A percentile compares a stretch with the other conserved stretches of the same genome.
Evolutionary conservation across 2,797 vertebrate genomes (phyloP).

Genomic region (Eupleurogrammus muticus): DNA sequence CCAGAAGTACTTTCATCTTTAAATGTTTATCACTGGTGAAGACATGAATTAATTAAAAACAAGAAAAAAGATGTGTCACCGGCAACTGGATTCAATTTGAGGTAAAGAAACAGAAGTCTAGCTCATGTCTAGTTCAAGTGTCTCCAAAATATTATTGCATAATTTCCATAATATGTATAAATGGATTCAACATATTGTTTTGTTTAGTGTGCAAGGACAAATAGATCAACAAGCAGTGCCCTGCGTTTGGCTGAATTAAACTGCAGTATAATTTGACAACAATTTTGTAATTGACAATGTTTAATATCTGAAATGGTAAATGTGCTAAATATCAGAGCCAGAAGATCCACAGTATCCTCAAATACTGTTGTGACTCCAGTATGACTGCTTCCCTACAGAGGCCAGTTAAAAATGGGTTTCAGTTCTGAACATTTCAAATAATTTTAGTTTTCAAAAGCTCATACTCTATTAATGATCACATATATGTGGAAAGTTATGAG

Average conservation of each 20-base stretch:
- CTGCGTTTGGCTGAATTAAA: too few relatives aligned
- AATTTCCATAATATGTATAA: not conserved
- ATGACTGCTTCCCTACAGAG: not conserved
- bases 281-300: too few relatives aligned
- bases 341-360: too few relatives aligned
- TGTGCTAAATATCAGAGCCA: too few relatives aligned
- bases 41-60: slow-evolving; percentile 38
- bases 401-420: not conserved
- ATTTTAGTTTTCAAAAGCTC: not conserved
- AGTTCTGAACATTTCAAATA: too few relatives aligned
- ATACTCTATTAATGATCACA: too few relatives aligned
- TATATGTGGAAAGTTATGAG: too few relatives aligned
- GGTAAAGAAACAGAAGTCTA: slow-evolving; percentile 22
- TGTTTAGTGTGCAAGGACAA: not conserved
- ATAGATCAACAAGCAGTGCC: too few relatives aligned
- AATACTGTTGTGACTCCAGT: too few relatives aligned
- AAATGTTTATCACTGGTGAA: slow-evolving; percentile 46
- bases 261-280: too few relatives aligned
- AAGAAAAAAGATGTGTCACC: slow-evolving; percentile 12
- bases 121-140: slow-evolving; percentile 12
- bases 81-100: slow-evolving; percentile 19
- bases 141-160: not conserved
- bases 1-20: slow-evolving; percentile 52
- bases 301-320: too few relatives aligned
- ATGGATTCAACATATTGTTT: not conserved